Evolutionary conservation across 2,888 invertebrate species (phyloP), one percentile per base, ranked within the genome.

Genomic region (Hanleya hanleyi): DNA sequence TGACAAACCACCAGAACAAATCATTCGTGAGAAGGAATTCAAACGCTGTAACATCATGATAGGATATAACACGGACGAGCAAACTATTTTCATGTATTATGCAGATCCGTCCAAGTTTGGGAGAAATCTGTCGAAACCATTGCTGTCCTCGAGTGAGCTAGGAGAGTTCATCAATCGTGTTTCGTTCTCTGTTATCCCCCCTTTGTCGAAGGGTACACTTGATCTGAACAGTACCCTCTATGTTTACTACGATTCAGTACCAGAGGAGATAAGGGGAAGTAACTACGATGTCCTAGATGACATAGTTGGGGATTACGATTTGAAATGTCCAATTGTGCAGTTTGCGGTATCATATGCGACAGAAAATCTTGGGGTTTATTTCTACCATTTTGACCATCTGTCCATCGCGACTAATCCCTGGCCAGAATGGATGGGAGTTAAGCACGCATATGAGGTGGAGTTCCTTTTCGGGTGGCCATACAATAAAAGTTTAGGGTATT

Each of bases 31-130:
- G 83, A 96, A 95, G 5, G 94, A 95, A 90, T 96, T 96, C 86
- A 94, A 95, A 87, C 95, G 96, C 85, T 95, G 95, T 77, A 96
- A 97, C 90, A 95, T 98, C 74, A 93, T 99, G 85, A 94, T 98
- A 82, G 98, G 98, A 75, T 96, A 96, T 91, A 98, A 97, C 91
- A 94, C 95, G 90, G 97, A 98, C 90, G 98, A 98, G 94, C 97
- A 98, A 76, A 96, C 96, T 6, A 97, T 96, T 92, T 97, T 97
- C 91, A 93, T 97, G 84, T 92, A 97, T 75, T 97, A 97, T 92
- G 96, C 96, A 91, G 96, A 97, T 91, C 94, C 96, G 88, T 95
- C 96, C 6, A 57, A 77, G 15, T 85, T 81, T 65, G 69, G 70
- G 5, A n/a, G n/a, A n/a, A 57, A 29, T 29, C 26, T 15, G 2